Conservation (phyloP, 2,888 invertebrate genomes). For the Epistrophe eligans region DNA sequence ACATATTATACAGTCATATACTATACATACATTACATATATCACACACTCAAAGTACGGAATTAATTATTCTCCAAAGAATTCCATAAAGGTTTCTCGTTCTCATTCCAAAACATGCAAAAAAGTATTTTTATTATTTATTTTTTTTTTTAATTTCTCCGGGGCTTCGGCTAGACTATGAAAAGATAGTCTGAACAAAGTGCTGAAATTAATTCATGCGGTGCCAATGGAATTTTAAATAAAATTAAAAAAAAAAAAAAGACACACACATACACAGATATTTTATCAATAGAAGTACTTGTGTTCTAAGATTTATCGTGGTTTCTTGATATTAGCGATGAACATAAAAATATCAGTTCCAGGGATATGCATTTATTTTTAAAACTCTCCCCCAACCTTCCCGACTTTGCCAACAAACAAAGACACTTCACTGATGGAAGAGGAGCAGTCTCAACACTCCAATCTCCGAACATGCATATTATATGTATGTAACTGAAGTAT, state of each 20-base stretch:
- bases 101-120: slow-evolving; percentile 37
- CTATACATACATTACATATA: neutral
- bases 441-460: slow-evolving; percentile 37
- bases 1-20: too few relatives aligned
- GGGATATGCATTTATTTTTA: slow-evolving; percentile 61
- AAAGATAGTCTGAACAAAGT: slow-evolving; percentile 36
- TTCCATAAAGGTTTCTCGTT: slow-evolving; percentile 37
- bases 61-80: slow-evolving; percentile 62
- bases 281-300: slow-evolving; percentile 72
- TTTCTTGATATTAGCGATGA: slow-evolving; percentile 26
- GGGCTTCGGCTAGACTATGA: slow-evolving; percentile 47
- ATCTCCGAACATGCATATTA: slow-evolving; percentile 5
- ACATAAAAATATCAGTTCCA: slow-evolving; percentile 38
- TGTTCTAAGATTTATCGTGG: slow-evolving; percentile 59
- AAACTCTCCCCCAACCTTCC: slow-evolving; percentile 16
- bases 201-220: slow-evolving; percentile 43
- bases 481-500: slow-evolving; percentile 4
- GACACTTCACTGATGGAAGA: slow-evolving; percentile 42
- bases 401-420: slow-evolving; percentile 40
- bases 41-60: slow-evolving; percentile 48
- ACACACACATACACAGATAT: slow-evolving; percentile 2
- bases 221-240: slow-evolving; percentile 53
- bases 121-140: slow-evolving; percentile 2
- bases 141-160: slow-evolving; percentile 6
- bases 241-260: neutral